Conservation (phyloP, 2,113 vertebrate genomes). For the Oncorhynchus gorbuscha region DNA sequence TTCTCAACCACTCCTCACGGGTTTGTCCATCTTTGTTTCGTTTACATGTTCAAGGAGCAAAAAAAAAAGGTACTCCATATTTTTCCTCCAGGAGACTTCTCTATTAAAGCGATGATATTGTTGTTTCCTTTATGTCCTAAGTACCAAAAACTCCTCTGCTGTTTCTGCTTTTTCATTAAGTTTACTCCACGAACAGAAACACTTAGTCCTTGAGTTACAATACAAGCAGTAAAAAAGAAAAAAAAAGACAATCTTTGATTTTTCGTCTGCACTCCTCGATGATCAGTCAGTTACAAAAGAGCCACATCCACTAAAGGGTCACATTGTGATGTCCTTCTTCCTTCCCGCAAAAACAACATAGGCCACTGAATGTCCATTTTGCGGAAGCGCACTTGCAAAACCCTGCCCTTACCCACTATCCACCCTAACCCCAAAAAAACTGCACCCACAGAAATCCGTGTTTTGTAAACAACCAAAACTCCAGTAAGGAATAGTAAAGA, state of each 20-base stretch:
- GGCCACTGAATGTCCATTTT: conserved; percentile 64
- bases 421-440: conserved; percentile 4
- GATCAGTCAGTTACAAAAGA: conserved; percentile 44
- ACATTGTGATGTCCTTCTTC: conserved; percentile 48
- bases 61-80: conserved; percentile 18
- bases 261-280: conserved; percentile 33
- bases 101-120: conserved; percentile 36
- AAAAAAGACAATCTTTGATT: conserved; percentile 49
- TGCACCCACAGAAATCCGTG: conserved; percentile 73
- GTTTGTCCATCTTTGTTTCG: conserved; percentile 26
- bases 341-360: conserved; percentile 42
- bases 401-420: background rate
- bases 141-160: conserved; percentile 39
- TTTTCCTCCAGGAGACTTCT: conserved; percentile 5
- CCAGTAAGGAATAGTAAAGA: conserved; percentile 78
- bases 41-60: background rate
- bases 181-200: background rate
- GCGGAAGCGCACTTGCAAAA: conserved; percentile 71
- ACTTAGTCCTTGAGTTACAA: conserved; percentile 2
- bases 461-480: conserved; percentile 83
- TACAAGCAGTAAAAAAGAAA: conserved; percentile 7
- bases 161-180: too few relatives aligned
- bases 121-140: conserved; percentile 33
- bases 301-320: conserved; percentile 34
- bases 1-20: conserved; percentile 11